Evolutionary conservation across 2,797 vertebrate genomes (phyloP), one percentile per base, ranked within the genome.

Genomic region (Microtus obscurus): DNA sequence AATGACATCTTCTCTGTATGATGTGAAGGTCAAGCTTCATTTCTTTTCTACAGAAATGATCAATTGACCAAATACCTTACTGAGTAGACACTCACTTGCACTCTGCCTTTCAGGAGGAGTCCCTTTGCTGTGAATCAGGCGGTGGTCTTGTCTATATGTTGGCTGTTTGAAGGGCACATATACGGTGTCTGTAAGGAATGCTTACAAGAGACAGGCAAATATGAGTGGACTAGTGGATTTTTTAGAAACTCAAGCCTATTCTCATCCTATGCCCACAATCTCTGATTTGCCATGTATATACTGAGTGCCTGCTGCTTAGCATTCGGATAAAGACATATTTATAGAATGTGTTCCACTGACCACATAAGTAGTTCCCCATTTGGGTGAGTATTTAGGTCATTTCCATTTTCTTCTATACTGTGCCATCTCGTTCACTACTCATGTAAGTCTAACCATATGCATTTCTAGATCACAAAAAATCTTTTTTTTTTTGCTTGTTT

Each of bases 401-500:
- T 88, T 59, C 9, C 9, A 74, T 40, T 56, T 89, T 43, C 87
- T 91, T 29, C n/a, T 87, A 16, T 53, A 81, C 43, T 73, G 69
- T 85, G 27, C 40, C 56, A 14, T 81, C 16, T 74, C 19, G 81
- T 61, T 59, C 7, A 93, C 34, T n/a, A n/a, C 2, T 7, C 53
- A 63, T 59, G 10, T 76, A 61, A 40, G n/a, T n/a, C n/a, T n/a
- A 69, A 27, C 21, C 71, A 87, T 48, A 93, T 14, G 10, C 91
- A 67, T 69, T 93, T 87, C 48, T 79, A 40, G 23, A 93, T 5
- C 48, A 53, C 10, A 69, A 74, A 74, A 89, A 88, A 79, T 87
- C 31, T 69, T 76, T 59, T 56, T 56, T 56, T 53, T 56, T 13
- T 53, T 53, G 5, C 17, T 56, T 2, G 21, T 59, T 21, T 59